Percentiles rank a stretch among this genome's conserved stretches.
Evolutionary conservation across 2,113 vertebrate genomes (phyloP).

Genomic region (Harpagus bidentatus): DNA sequence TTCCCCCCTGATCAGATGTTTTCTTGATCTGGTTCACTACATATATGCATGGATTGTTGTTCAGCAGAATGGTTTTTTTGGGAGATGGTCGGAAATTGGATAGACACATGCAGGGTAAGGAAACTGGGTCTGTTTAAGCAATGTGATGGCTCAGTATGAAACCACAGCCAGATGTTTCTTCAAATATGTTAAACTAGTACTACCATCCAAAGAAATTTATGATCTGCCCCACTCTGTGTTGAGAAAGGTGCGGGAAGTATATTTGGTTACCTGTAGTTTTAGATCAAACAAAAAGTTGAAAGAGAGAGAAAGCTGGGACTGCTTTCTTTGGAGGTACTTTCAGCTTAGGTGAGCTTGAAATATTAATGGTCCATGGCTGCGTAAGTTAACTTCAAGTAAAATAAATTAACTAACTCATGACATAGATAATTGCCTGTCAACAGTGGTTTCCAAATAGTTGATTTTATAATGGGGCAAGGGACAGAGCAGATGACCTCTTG

Average conservation of each 20-base stretch:
- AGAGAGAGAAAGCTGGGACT: neutral
- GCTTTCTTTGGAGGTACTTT: neutral
- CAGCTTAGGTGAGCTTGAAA: neutral
- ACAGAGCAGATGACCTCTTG: neutral
- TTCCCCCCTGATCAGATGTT: neutral
- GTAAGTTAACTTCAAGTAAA: neutral
- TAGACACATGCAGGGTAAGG: neutral
- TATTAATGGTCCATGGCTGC: neutral
- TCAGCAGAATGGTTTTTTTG: neutral
- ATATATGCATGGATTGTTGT: neutral
- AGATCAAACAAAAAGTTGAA: neutral
- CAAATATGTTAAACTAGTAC: neutral
- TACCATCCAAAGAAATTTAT: neutral
- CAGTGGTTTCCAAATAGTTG: neutral
- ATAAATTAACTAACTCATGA: neutral
- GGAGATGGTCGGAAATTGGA: neutral
- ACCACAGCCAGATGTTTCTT: neutral
- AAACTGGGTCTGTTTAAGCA: neutral
- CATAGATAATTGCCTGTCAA: neutral
- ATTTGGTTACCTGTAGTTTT: neutral
- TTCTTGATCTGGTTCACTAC: neutral
- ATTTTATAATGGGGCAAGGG: neutral
- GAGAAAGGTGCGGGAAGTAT: neutral
- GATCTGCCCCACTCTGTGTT: neutral
- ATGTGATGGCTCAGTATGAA: neutral